Conservation (phyloP, 2,888 invertebrate genomes). For the Mactromeris polynyma region DNA sequence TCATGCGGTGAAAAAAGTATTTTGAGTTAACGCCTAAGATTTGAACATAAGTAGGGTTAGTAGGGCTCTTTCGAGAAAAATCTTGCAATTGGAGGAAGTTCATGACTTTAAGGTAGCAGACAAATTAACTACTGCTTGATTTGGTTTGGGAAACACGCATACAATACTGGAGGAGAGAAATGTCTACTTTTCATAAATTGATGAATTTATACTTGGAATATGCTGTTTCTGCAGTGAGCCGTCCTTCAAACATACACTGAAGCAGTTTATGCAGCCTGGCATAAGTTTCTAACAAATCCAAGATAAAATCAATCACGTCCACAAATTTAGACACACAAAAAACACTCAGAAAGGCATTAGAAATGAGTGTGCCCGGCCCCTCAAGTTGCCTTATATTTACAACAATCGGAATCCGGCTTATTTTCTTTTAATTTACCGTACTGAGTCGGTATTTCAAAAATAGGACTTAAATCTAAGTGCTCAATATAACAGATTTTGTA, state of each 20-base stretch:
- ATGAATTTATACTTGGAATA: background rate
- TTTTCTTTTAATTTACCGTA: constrained; percentile 54
- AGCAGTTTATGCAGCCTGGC: too few species aligned
- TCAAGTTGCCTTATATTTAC: constrained; percentile 70
- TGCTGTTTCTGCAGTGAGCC: background rate
- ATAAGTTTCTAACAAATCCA: background rate
- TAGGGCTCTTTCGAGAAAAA: too few species aligned
- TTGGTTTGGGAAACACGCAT: background rate
- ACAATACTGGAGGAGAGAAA: background rate
- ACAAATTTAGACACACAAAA: constrained; percentile 56
- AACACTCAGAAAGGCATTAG: constrained; percentile 67
- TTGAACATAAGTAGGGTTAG: too few species aligned
- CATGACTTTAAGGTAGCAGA: background rate
- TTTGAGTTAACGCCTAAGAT: too few species aligned
- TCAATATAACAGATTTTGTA: constrained; percentile 94
- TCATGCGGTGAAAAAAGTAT: too few species aligned
- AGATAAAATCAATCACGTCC: constrained; percentile 2
- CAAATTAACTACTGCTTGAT: background rate
- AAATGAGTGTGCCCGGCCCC: constrained; percentile 65
- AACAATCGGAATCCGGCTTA: constrained; percentile 62
- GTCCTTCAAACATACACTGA: background rate
- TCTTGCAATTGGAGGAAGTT: constrained; percentile 7
- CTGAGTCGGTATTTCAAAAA: constrained; percentile 71
- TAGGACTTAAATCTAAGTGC: constrained; percentile 74
- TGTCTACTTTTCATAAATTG: background rate